These are phyloP conservation scores for Gopherus evgoodei DNA, from an alignment of 2,113 vertebrate genomes.

Conservation along the genomic window DNA sequence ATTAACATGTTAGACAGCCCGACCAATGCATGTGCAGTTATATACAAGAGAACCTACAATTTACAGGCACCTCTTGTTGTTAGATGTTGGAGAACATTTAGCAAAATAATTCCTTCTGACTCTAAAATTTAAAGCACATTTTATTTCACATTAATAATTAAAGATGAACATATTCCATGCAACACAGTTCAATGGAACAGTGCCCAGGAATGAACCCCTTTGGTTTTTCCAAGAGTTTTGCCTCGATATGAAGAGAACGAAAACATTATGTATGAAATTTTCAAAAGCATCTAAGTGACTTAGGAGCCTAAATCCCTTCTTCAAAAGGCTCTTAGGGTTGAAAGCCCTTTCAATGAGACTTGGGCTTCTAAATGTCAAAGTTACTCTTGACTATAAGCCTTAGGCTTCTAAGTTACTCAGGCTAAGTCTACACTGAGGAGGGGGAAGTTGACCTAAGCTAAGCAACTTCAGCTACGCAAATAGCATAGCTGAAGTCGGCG, in stretches of 20 bases:
- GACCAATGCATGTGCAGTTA: background rate
- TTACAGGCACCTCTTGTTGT: background rate
- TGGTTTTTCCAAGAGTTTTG: background rate
- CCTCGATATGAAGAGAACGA: background rate
- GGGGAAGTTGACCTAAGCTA: no score
- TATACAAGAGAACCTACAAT: background rate
- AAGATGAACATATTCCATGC: background rate
- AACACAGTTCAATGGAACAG: background rate
- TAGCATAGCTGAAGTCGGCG: no score
- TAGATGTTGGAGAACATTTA: background rate
- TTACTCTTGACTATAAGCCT: background rate
- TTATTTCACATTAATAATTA: background rate
- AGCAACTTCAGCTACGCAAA: no score
- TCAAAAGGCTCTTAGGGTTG: background rate
- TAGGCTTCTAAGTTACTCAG: background rate
- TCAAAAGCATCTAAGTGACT: background rate
- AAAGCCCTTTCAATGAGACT: background rate
- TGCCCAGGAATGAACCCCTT: background rate
- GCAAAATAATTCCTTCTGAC: background rate
- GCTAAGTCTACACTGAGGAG: no score
- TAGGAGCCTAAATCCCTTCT: background rate
- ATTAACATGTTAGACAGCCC: background rate
- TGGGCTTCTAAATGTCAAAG: no score
- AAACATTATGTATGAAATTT: background rate
- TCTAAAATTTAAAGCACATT: background rate